Conservation (phyloP, 53 echinoderm and acorn worm genomes). For the Arbacia lixula region DNA sequence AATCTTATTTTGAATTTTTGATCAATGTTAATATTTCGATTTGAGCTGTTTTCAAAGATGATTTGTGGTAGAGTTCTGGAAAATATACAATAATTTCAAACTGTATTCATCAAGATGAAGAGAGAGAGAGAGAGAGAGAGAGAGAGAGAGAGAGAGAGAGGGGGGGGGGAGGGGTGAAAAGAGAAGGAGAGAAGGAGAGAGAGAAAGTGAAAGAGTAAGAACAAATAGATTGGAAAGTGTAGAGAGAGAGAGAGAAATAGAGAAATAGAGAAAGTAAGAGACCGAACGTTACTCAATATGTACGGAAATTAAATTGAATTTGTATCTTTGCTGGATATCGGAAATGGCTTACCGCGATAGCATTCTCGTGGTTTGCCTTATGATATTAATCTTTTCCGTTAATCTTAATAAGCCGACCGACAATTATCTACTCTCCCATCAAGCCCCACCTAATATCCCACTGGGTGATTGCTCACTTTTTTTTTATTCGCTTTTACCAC, state of each 20-base stretch:
- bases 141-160: background rate
- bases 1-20: too few relatives aligned
- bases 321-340: background rate
- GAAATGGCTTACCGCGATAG: constrained; percentile 16
- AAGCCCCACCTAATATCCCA: constrained; percentile 16
- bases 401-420: constrained; percentile 13
- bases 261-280: background rate
- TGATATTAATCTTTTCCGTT: constrained; percentile 36
- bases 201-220: background rate
- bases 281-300: too few relatives aligned
- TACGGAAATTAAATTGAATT: constrained; percentile 12
- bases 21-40: too few relatives aligned
- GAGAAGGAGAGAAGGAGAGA: background rate
- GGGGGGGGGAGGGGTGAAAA: background rate
- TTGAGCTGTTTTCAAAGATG: too few relatives aligned
- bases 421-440: background rate
- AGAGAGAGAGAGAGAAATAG: background rate
- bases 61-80: too few relatives aligned
- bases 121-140: background rate
- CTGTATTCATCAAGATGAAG: too few relatives aligned
- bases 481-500: too few relatives aligned
- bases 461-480: too few relatives aligned
- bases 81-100: too few relatives aligned
- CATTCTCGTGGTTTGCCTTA: constrained; percentile 18
- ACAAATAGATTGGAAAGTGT: background rate